Evolutionary conservation across 2,888 invertebrate species (phyloP).

Genomic region (Drosophila vallismaia): DNA sequence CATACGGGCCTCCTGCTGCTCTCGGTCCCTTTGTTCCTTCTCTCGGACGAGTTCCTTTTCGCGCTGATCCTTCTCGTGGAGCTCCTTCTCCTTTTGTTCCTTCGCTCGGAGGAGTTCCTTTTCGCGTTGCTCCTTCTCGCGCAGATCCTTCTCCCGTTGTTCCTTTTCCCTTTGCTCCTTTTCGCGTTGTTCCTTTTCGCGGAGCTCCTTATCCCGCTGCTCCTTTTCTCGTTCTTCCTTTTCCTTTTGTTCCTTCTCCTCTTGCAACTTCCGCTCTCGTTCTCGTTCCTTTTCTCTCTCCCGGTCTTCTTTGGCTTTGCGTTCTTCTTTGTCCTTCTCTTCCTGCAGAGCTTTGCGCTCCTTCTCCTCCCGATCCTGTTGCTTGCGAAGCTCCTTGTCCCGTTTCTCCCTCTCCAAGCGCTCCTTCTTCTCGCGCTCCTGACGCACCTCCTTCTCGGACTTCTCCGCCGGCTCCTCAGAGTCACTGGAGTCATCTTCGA

Average conservation of each 20-base stretch:
- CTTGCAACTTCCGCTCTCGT: constrained; percentile 64
- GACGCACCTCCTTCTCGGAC: constrained; percentile 50
- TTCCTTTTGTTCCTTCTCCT: constrained; percentile 54
- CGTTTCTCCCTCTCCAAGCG: constrained; percentile 66
- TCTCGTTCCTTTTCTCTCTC: constrained; percentile 72
- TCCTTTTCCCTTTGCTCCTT: constrained; percentile 68
- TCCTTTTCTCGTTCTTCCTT: constrained; percentile 36
- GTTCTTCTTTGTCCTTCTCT: constrained; percentile 60
- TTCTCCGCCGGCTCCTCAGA: constrained; percentile 66
- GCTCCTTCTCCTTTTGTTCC: constrained; percentile 80
- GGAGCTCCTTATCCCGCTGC: constrained; percentile 52
- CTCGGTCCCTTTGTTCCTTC: constrained; percentile 69
- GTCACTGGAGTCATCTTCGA: constrained; percentile 74
- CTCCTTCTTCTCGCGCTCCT: constrained; percentile 60
- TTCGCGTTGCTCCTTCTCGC: constrained; percentile 38
- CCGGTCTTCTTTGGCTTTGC: constrained; percentile 62
- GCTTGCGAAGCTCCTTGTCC: constrained; percentile 57
- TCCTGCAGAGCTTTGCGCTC: constrained; percentile 57
- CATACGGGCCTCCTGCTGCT: constrained; percentile 68
- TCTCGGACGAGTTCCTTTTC: constrained; percentile 73
- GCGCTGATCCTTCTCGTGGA: constrained; percentile 31
- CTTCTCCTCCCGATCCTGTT: constrained; percentile 66
- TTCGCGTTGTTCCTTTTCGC: constrained; percentile 55
- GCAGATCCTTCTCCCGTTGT: constrained; percentile 68
- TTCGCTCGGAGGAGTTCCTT: constrained; percentile 74